Conservation (phyloP, 2,888 invertebrate species). For the Ecliptopera silaceata region DNA sequence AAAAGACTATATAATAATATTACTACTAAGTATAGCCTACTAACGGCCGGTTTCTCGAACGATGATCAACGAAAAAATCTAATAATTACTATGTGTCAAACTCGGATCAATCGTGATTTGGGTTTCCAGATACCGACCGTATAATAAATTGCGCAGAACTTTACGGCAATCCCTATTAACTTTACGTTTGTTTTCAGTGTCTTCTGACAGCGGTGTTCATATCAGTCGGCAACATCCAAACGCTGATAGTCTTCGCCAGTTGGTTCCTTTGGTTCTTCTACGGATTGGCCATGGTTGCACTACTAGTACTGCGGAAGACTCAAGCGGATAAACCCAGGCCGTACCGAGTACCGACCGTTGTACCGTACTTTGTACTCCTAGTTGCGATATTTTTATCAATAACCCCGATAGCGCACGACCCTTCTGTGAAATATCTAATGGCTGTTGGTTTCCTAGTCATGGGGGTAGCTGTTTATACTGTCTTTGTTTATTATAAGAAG, state of each 20-base stretch:
- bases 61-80: too few relatives aligned
- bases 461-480: constrained; percentile 88
- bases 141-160: too few relatives aligned
- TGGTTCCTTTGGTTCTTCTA: constrained; percentile 95
- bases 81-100: too few relatives aligned
- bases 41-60: too few relatives aligned
- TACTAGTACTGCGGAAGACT: constrained; percentile 88
- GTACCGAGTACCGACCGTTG: constrained; percentile 87
- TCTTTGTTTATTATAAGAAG: constrained; percentile 88
- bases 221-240: constrained; percentile 87
- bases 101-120: too few relatives aligned
- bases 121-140: too few relatives aligned
- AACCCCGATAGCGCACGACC: constrained; percentile 89
- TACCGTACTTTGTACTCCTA: constrained; percentile 88
- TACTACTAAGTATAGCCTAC: too few relatives aligned
- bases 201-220: constrained; percentile 88
- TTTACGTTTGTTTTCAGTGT: constrained; percentile 72
- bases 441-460: constrained; percentile 87
- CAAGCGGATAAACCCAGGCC: constrained; percentile 87
- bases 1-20: too few relatives aligned
- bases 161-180: constrained; percentile 13
- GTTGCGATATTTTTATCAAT: constrained; percentile 89
- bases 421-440: constrained; percentile 89
- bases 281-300: constrained; percentile 90
- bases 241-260: constrained; percentile 92